Percentiles rank a stretch among this genome's conserved stretches.
These are phyloP conservation scores for Pangasianodon gigas DNA, from an alignment of 2,113 vertebrate species.

Conservation along the genomic window DNA sequence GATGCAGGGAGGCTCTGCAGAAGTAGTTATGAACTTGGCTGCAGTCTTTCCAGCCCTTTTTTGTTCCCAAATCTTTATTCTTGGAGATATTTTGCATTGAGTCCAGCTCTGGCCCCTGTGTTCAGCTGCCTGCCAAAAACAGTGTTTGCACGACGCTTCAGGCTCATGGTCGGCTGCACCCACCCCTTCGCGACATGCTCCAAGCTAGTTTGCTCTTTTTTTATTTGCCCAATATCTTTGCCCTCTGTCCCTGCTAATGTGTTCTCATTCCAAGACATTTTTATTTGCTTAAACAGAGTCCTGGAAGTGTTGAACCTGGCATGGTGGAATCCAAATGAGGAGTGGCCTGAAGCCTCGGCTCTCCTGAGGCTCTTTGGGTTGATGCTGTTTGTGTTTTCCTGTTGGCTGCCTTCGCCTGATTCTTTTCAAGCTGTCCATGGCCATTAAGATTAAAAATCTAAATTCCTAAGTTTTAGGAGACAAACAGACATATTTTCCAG, in stretches of 20 bases:
- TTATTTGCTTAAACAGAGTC: constrained; percentile 61
- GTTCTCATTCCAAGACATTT: constrained; percentile 63
- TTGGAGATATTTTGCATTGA: constrained; percentile 46
- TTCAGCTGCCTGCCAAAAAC: constrained; percentile 45
- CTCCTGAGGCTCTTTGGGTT: constrained; percentile 32
- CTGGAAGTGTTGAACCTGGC: constrained; percentile 54
- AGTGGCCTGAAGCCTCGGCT: not conserved
- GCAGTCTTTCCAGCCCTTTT: constrained; percentile 5
- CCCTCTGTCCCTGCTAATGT: constrained; percentile 56
- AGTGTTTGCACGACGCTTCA: constrained; percentile 38
- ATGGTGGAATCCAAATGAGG: constrained; percentile 35
- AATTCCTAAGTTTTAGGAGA: not conserved
- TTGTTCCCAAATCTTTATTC: not conserved
- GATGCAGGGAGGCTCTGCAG: constrained; percentile 12
- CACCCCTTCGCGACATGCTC: constrained; percentile 36
- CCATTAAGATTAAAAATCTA: constrained; percentile 14
- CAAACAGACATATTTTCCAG: constrained; percentile 2
- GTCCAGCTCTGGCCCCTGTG: constrained; percentile 44
- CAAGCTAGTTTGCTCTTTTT: constrained; percentile 50
- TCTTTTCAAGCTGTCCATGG: constrained; percentile 33
- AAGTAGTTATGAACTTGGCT: constrained; percentile 27
- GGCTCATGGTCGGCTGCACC: constrained; percentile 42
- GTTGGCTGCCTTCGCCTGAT: constrained; percentile 4
- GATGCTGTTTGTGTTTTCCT: constrained; percentile 32
- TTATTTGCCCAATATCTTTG: constrained; percentile 51